Conservation (phyloP, 2,888 invertebrate genomes). For the Dicroscelio sp. region DNA sequence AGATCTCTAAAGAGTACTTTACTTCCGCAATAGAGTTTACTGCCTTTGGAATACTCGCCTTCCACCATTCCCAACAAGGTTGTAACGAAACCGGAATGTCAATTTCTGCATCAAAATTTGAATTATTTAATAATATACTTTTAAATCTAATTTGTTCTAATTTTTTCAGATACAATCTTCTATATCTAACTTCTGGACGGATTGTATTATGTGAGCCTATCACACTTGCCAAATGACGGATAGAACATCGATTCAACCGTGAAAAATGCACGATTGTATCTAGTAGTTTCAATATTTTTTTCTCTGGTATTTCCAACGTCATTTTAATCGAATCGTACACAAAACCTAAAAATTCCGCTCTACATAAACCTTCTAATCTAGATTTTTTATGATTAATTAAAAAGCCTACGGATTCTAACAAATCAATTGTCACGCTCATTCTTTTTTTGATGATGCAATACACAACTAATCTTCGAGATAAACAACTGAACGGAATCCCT, state of each 20-base stretch:
- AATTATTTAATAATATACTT: not conserved
- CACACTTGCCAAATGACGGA: not conserved
- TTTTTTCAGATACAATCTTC: not conserved
- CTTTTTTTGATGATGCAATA: not conserved
- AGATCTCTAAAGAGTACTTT: not conserved
- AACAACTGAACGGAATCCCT: not conserved
- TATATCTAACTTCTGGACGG: not conserved
- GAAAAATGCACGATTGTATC: not conserved
- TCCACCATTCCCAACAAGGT: conserved; percentile 10
- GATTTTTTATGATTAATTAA: not conserved
- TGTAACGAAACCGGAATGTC: not conserved
- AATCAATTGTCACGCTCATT: not conserved
- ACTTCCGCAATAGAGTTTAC: not conserved
- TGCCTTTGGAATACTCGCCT: not conserved
- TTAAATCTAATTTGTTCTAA: not conserved
- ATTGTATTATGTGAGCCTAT: not conserved
- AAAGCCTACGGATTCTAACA: not conserved
- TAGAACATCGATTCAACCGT: not conserved
- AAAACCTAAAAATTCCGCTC: conserved; percentile 26
- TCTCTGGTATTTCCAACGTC: conserved; percentile 25
- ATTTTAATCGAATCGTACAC: conserved; percentile 11
- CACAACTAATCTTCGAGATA: not conserved
- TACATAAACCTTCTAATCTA: not conserved
- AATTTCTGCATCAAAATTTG: conserved; percentile 18
- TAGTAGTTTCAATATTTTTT: not conserved